Percentiles rank a stretch among this genome's conserved stretches.
Conservation (phyloP, 2,888 invertebrate species). For the Crematogaster levior region DNA sequence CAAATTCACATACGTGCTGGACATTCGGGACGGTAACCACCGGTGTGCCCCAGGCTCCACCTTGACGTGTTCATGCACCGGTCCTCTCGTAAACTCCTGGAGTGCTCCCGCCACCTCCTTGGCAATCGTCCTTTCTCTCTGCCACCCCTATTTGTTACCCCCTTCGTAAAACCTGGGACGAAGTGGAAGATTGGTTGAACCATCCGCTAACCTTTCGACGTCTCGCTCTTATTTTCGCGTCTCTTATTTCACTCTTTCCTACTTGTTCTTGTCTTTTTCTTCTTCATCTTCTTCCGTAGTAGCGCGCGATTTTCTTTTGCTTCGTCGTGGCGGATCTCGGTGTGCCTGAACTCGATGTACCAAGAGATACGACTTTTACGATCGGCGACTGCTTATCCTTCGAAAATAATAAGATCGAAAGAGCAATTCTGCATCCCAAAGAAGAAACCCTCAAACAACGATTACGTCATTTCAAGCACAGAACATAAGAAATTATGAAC, state of each 20-base stretch:
- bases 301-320: conserved; percentile 15
- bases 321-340: conserved; percentile 54
- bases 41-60: conserved; percentile 67
- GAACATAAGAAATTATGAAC: not conserved
- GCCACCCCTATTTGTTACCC: conserved; percentile 39
- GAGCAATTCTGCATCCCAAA: conserved; percentile 32
- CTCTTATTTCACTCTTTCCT: not conserved
- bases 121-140: conserved; percentile 31
- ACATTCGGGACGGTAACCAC: conserved; percentile 66
- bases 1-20: conserved; percentile 33
- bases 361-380: conserved; percentile 67
- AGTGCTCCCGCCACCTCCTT: conserved; percentile 58
- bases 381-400: conserved; percentile 57
- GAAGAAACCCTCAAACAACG: conserved; percentile 46
- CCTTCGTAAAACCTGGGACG: conserved; percentile 45
- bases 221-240: conserved; percentile 41
- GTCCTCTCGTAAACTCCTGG: conserved; percentile 77
- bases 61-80: conserved; percentile 80
- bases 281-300: conserved; percentile 45
- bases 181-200: conserved; percentile 45
- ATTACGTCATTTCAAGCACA: conserved; percentile 10
- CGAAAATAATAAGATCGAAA: conserved; percentile 63
- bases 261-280: conserved; percentile 13
- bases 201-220: conserved; percentile 30
- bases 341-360: conserved; percentile 65